A percentile compares a stretch with the other conserved stretches of the same genome.
These are phyloP conservation scores for Casuarius casuarius DNA, from an alignment of 2,113 vertebrate genomes.

Conservation along the genomic window DNA sequence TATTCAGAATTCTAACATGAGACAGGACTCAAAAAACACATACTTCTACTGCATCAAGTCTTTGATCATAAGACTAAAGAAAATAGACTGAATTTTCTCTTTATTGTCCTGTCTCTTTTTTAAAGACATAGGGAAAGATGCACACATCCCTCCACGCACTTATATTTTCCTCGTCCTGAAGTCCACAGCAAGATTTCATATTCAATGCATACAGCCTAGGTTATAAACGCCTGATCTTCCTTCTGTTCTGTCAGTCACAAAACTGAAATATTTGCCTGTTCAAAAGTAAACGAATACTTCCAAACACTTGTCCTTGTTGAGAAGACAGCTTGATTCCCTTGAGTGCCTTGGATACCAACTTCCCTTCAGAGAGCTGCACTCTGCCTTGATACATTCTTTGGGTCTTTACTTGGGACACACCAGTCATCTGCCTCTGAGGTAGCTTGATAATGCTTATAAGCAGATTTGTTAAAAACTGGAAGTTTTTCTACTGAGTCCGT, in stretches of 20 bases:
- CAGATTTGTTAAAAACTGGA: slow-evolving; percentile 96
- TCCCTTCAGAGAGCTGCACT: slow-evolving; percentile 73
- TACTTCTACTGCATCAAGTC: background rate
- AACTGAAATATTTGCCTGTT: background rate
- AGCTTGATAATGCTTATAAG: slow-evolving; percentile 90
- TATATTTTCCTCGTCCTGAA: background rate
- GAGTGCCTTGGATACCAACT: background rate
- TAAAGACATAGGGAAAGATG: background rate
- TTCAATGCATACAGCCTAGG: background rate
- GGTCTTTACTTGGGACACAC: slow-evolving; percentile 93
- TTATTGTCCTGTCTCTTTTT: background rate
- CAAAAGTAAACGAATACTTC: slow-evolving; percentile 21
- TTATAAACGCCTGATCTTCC: background rate
- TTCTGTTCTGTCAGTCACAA: slow-evolving; percentile 15
- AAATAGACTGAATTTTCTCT: background rate
- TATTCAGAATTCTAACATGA: slow-evolving; percentile 45
- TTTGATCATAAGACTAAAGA: slow-evolving; percentile 17
- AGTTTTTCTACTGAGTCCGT: slow-evolving; percentile 95
- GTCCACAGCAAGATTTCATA: background rate
- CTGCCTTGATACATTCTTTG: slow-evolving; percentile 85
- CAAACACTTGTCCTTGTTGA: slow-evolving; percentile 30
- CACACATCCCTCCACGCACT: background rate
- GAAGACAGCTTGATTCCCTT: slow-evolving; percentile 70
- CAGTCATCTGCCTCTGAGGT: slow-evolving; percentile 92
- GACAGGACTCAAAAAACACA: slow-evolving; percentile 39